A percentile compares a stretch with the other conserved stretches of the same genome.
These are phyloP conservation scores for Oreonectes daqikongensis DNA, from an alignment of 2,797 vertebrate genomes.

Conservation along the genomic window DNA sequence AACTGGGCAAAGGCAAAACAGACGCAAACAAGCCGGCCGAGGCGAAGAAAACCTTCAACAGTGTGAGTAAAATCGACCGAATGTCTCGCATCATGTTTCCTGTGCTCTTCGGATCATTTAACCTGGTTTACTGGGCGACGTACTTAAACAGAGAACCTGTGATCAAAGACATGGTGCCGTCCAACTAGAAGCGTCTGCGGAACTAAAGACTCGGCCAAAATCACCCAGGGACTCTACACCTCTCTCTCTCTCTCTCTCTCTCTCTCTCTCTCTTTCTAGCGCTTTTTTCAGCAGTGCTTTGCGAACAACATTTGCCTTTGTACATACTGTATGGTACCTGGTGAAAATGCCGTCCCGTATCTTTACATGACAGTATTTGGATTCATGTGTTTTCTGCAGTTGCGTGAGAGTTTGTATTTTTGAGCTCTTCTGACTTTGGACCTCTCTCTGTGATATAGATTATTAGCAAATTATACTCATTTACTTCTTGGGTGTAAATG, in stretches of 20 bases:
- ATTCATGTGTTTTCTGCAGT: conserved; percentile 65
- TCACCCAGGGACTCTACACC: conserved; percentile 85
- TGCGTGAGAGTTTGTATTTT: conserved; percentile 70
- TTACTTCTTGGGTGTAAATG: conserved; percentile 40
- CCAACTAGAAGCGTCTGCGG: conserved; percentile 74
- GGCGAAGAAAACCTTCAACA: conserved; percentile 98
- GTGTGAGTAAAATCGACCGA: conserved; percentile 98
- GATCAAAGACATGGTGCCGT: conserved; percentile 91
- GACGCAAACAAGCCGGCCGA: conserved; percentile 85
- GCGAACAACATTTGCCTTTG: conserved; percentile 75
- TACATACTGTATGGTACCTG: conserved; percentile 68
- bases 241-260: conserved; percentile 57
- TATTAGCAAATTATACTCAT: conserved; percentile 52
- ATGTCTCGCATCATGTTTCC: conserved; percentile 98
- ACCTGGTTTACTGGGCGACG: conserved; percentile 98
- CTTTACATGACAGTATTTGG: conserved; percentile 70
- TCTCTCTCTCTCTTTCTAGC: conserved; percentile 73
- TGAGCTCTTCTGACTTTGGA: conserved; percentile 57
- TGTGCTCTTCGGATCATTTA: conserved; percentile 94
- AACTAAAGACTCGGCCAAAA: conserved; percentile 79
- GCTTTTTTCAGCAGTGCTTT: conserved; percentile 76
- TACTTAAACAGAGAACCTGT: conserved; percentile 97
- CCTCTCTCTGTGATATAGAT: conserved; percentile 54
- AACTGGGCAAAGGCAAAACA: conserved; percentile 85
- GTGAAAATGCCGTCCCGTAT: conserved; percentile 60